Conservation (phyloP, 1,140 invertebrate species). For the Drosophila leontia region DNA sequence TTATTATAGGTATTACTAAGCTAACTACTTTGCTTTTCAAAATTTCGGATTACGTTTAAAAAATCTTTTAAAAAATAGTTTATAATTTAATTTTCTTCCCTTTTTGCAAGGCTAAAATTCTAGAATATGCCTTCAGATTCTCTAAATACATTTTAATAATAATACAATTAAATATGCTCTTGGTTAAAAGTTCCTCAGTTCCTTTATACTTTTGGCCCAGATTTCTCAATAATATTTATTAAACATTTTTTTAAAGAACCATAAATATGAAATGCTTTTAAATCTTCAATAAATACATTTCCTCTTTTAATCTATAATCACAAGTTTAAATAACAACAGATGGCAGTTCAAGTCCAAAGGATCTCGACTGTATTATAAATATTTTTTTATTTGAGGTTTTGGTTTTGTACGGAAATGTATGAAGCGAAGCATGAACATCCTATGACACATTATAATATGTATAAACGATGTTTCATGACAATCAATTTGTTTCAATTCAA, state of each 20-base stretch:
- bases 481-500: conserved; percentile 84
- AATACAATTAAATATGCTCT: neutral
- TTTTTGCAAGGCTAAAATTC: no score
- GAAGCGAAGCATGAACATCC: conserved; percentile 76
- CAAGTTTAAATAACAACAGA: conserved; percentile 14
- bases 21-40: no score
- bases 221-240: neutral
- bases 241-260: neutral
- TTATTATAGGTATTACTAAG: no score
- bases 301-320: neutral
- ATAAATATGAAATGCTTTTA: neutral
- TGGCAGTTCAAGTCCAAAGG: neutral
- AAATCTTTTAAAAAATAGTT: no score
- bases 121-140: no score
- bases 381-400: conserved; percentile 33
- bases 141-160: no score
- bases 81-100: no score
- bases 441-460: conserved; percentile 81
- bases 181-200: neutral
- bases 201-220: neutral
- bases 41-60: no score
- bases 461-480: conserved; percentile 83
- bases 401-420: conserved; percentile 36
- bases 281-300: neutral
- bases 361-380: conserved; percentile 10